Base-by-base conservation (phyloP, 2,113 vertebrate genomes). In the Benthochromis sp. region DNA sequence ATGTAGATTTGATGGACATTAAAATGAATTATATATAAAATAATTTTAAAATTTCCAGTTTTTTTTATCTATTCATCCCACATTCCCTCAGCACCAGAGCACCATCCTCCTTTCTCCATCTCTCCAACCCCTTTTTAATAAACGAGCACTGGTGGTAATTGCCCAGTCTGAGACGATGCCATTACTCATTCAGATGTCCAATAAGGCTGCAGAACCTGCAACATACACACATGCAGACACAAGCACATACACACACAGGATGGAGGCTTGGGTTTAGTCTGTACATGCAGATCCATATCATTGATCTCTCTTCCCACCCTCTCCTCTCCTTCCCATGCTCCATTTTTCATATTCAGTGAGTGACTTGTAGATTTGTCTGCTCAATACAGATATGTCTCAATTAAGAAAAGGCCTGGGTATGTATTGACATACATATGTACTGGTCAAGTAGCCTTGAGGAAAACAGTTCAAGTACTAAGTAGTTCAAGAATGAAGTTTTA, bases 341-440 rank as follows among this genome's bases (percentile, higher is more conserved):
- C 90, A 96, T 96, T 96, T 96, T 96, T 97, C 96, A 96, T 96
- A 95, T 96, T 96, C 95, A 96, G 91, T 95, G 94, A 95, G 89
- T 84, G 91, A 96, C 95, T 95, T 95, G 95, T 94, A 96, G 95
- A 95, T 96, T 95, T 92, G 91, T 82, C 92, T 89, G 91, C 88
- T 96, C 95, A 57, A 95, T 96, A 93, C 81, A 94, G 78, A 95
- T 95, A 95, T 24, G 86, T 96, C 95, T 96, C 96, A 96, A 96
- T 96, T 96, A 96, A 92, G 90, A 86, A 24, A 71, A 84, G 81
- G 84, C 55, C 52, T 36, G 57, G 84, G 73, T 87, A 24, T 52
- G 52, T 90, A 91, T 91, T 85, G 93, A 93, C 83, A 81, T 63
- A 61, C 5, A 34, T 24, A 53, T 12, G 53, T 80, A 85, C 40